phyloP scores from a whole-genome alignment of 2,888 invertebrate species.

The Seira ritae region DNA sequence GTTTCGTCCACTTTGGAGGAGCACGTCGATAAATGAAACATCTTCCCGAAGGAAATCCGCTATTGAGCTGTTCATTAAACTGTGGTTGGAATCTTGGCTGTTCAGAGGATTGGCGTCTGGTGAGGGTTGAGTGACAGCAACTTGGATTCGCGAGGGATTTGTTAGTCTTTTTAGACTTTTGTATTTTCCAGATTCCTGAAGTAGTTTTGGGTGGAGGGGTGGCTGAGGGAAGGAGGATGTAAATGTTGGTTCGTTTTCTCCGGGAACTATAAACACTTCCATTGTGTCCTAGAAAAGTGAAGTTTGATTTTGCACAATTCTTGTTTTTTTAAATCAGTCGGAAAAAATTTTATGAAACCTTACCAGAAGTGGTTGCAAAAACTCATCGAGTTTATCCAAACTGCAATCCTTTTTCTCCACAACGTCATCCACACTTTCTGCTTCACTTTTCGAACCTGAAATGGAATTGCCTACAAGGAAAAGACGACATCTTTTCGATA shows the following conservation, averaged over 20 bases:
- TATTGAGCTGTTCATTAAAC: conserved; percentile 37
- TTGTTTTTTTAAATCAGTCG: conserved; percentile 3
- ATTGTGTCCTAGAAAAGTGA: conserved; percentile 44
- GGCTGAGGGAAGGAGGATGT: conserved; percentile 54
- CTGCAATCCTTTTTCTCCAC: conserved; percentile 20
- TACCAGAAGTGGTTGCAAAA: conserved; percentile 57
- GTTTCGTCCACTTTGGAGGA: conserved; percentile 62
- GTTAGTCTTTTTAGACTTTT: conserved; percentile 42
- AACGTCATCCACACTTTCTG: background rate
- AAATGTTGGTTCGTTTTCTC: conserved; percentile 61
- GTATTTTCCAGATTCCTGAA: conserved; percentile 33
- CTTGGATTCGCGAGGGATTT: conserved; percentile 57
- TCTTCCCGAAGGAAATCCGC: conserved; percentile 50
- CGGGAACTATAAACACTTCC: conserved; percentile 66
- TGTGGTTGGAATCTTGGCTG: background rate
- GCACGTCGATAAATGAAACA: conserved; percentile 46
- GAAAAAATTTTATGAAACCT: background rate
- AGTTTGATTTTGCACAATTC: background rate
- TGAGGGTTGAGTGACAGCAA: conserved; percentile 34
- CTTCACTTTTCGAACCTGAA: conserved; percentile 16
- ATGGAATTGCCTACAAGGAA: conserved; percentile 60
- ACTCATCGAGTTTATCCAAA: conserved; percentile 46
- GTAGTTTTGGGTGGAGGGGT: conserved; percentile 46
- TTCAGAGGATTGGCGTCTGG: background rate
- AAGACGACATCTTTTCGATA: conserved; percentile 34